phyloP scores from a whole-genome alignment of 2,113 vertebrate genomes.

The Dermatemys mawii region DNA sequence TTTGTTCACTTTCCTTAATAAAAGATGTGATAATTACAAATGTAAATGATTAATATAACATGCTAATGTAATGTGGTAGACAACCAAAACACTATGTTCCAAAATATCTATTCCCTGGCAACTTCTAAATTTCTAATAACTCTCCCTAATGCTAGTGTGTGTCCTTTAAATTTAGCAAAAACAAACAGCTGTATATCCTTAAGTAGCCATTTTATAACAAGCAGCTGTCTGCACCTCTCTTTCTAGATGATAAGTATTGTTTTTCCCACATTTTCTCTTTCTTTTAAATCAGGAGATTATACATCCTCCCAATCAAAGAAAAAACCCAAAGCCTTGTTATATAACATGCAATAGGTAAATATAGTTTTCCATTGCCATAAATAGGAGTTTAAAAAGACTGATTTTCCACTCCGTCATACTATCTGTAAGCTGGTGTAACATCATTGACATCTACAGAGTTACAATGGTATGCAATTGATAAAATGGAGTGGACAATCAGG shows the following conservation, averaged over 20 bases:
- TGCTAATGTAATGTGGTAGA: background rate
- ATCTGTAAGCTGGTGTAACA: constrained; percentile 68
- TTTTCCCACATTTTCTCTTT: constrained; percentile 55
- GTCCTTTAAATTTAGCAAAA: constrained; percentile 44
- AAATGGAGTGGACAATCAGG: constrained; percentile 73
- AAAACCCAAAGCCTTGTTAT: constrained; percentile 34
- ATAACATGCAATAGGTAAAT: constrained; percentile 29
- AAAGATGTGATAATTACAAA: constrained; percentile 2
- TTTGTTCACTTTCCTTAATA: background rate
- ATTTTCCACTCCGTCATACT: constrained; percentile 70
- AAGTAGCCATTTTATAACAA: constrained; percentile 45
- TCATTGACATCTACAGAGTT: constrained; percentile 67
- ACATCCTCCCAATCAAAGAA: constrained; percentile 61
- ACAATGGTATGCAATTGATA: constrained; percentile 71
- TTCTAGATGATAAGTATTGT: constrained; percentile 58
- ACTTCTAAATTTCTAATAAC: constrained; percentile 16
- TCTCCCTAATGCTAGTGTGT: background rate
- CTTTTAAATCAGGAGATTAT: background rate
- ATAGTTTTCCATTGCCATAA: constrained; percentile 71
- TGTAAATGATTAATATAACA: background rate
- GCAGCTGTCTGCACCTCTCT: constrained; percentile 30
- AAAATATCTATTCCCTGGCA: background rate
- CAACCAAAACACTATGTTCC: background rate
- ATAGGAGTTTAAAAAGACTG: constrained; percentile 69
- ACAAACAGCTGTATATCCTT: constrained; percentile 41